These are phyloP conservation scores for Pyxicephalus adspersus DNA, from an alignment of 2,113 vertebrate genomes.

Conservation along the genomic window DNA sequence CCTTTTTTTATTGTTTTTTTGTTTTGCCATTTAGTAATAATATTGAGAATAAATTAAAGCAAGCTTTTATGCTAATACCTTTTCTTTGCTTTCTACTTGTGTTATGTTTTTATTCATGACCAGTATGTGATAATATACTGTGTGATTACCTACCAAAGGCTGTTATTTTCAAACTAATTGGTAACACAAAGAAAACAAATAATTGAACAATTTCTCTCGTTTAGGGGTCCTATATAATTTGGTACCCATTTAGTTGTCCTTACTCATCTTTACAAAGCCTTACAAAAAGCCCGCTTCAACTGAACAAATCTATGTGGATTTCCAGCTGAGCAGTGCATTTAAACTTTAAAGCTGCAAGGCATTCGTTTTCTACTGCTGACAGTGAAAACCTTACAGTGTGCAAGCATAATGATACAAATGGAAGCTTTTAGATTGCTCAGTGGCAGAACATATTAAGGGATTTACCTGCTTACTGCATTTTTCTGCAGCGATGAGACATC, in stretches of 20 bases:
- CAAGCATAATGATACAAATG: slow-evolving; percentile 58
- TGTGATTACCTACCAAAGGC: too few relatives aligned
- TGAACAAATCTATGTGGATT: slow-evolving; percentile 73
- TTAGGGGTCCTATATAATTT: background rate
- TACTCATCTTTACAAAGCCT: slow-evolving; percentile 73
- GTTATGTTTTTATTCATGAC: too few relatives aligned
- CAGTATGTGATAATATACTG: too few relatives aligned
- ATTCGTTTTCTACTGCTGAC: slow-evolving; percentile 68
- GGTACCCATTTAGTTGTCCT: slow-evolving; percentile 64
- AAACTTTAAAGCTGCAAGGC: slow-evolving; percentile 71
- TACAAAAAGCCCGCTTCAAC: slow-evolving; percentile 76
- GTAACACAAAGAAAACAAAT: too few relatives aligned
- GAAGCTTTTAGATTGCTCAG: slow-evolving; percentile 58
- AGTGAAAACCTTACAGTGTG: slow-evolving; percentile 59
- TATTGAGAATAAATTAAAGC: too few relatives aligned
- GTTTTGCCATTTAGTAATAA: too few relatives aligned
- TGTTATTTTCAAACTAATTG: too few relatives aligned
- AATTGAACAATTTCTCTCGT: slow-evolving; percentile 60
- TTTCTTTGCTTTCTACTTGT: too few relatives aligned
- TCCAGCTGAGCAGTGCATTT: slow-evolving; percentile 72
- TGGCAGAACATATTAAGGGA: slow-evolving; percentile 63
- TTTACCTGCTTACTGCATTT: slow-evolving; percentile 60
- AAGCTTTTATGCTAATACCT: too few relatives aligned
- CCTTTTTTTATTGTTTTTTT: too few relatives aligned
- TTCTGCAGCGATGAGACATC: slow-evolving; percentile 62